phyloP scores from a whole-genome alignment of 2,797 vertebrate genomes.

The Eremophila alpestris region DNA sequence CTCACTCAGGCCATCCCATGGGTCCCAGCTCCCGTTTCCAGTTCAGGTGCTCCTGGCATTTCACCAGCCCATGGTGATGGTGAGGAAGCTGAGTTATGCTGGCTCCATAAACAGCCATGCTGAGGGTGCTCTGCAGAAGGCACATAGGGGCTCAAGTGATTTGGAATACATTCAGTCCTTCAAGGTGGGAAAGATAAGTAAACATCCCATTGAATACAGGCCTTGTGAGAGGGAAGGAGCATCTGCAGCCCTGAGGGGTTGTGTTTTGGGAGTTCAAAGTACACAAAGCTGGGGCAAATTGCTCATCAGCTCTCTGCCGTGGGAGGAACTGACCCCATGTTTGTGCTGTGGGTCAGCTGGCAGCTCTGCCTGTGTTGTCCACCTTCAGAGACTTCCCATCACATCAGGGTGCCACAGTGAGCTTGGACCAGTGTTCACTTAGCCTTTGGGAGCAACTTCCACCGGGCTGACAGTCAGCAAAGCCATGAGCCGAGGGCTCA shows the following conservation, averaged over 20 bases:
- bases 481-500: neutral
- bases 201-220: too few relatives aligned
- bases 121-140: neutral
- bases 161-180: too few relatives aligned
- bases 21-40: neutral
- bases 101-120: neutral
- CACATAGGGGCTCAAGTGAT: neutral
- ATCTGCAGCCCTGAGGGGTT: rapidly evolving
- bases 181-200: neutral
- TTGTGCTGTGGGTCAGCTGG: neutral
- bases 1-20: neutral
- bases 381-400: neutral
- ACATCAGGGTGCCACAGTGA: neutral
- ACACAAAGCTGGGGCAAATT: neutral
- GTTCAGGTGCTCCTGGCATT: neutral
- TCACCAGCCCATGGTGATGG: neutral
- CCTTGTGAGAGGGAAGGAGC: neutral
- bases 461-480: neutral
- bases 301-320: neutral
- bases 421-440: neutral
- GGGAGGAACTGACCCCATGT: rapidly evolving
- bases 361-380: neutral
- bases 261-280: neutral
- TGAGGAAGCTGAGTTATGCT: neutral
- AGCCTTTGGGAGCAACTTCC: neutral